Conservation (phyloP, 2,797 vertebrate genomes). For the Acanthiza pusilla region DNA sequence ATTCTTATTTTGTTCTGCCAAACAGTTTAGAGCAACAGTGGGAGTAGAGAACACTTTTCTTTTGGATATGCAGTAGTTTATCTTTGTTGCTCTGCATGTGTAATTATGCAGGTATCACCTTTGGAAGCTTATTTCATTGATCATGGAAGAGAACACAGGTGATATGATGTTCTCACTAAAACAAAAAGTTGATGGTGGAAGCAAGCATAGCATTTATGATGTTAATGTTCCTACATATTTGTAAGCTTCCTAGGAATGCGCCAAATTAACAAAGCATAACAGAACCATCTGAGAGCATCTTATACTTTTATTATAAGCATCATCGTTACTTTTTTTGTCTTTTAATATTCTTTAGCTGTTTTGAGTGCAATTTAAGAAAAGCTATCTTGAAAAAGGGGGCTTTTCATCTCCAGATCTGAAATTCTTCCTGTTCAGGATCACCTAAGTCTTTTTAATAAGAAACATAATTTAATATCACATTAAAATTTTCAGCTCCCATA, state of each 20-base stretch:
- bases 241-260: background rate
- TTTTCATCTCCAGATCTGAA: background rate
- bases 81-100: background rate
- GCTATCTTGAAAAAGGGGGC: background rate
- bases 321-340: background rate
- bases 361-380: background rate
- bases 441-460: background rate
- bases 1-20: constrained; percentile 9
- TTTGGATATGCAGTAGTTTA: background rate
- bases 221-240: background rate
- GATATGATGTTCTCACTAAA: background rate
- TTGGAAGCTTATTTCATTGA: background rate
- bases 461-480: background rate
- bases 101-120: constrained; percentile 19
- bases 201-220: background rate
- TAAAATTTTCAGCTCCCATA: background rate
- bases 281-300: background rate
- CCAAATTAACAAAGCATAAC: background rate
- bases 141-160: background rate
- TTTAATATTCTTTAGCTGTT: background rate
- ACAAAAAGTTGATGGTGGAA: background rate
- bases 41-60: background rate
- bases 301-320: background rate
- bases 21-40: background rate
- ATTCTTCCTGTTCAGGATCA: background rate